phyloP scores from a whole-genome alignment of 2,888 invertebrate genomes.

The Acanthosepion esculentum region DNA sequence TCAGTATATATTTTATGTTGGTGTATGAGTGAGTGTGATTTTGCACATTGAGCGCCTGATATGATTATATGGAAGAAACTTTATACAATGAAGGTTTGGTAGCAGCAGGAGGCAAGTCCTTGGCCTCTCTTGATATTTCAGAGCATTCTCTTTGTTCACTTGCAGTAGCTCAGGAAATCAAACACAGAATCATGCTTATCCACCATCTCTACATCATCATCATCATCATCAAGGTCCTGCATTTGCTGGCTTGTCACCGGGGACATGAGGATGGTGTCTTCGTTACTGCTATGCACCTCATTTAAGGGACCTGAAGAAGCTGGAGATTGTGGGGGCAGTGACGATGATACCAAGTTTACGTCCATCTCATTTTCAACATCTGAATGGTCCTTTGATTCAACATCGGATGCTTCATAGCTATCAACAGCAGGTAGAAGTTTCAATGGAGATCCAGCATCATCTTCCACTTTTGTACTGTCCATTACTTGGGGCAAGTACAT shows the following conservation, averaged over 20 bases:
- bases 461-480: neutral
- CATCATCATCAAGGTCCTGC: neutral
- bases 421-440: neutral
- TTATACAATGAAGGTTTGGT: neutral
- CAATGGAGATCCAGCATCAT: neutral
- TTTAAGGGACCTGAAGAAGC: constrained; percentile 20
- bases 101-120: neutral
- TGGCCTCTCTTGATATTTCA: too few relatives aligned
- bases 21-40: neutral
- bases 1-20: neutral
- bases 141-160: neutral
- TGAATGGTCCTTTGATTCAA: neutral
- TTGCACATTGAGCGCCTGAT: neutral
- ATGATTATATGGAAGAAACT: neutral
- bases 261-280: constrained; percentile 33
- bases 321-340: constrained; percentile 22
- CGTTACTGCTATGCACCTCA: constrained; percentile 23
- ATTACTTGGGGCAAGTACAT: neutral
- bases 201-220: neutral
- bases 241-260: neutral
- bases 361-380: neutral
- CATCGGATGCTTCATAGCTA: neutral
- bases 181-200: neutral
- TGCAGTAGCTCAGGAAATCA: neutral
- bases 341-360: neutral